These are phyloP conservation scores for Sipunculus nudus DNA, from an alignment of 2,888 invertebrate species.

Conservation along the genomic window DNA sequence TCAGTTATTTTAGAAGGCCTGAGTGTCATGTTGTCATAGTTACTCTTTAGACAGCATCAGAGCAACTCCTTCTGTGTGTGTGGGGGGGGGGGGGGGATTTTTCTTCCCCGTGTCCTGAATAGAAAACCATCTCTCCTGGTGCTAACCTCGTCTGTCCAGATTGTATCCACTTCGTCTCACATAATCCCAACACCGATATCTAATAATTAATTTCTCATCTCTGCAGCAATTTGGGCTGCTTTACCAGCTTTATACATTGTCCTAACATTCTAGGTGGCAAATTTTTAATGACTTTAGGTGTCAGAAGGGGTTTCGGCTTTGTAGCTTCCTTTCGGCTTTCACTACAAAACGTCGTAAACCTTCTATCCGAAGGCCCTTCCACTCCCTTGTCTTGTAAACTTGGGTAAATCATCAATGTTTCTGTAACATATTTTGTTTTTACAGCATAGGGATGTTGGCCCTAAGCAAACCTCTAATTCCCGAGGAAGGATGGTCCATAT, in stretches of 20 bases:
- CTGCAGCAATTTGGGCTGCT: conserved; percentile 12
- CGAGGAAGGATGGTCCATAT: not conserved
- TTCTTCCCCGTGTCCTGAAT: conserved; percentile 18
- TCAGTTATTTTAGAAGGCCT: no score
- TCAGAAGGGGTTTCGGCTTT: conserved; percentile 3
- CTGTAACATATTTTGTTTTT: not conserved
- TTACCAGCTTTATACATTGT: conserved; percentile 23
- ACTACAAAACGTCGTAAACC: conserved; percentile 1
- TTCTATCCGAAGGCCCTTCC: not conserved
- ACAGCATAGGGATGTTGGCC: conserved; percentile 3
- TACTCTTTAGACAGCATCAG: not conserved
- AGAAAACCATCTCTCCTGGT: conserved; percentile 22
- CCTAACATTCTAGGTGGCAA: conserved; percentile 22
- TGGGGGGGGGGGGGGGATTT: not conserved
- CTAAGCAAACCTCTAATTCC: not conserved
- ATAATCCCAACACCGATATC: conserved; percentile 13
- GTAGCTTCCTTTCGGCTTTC: conserved; percentile 9
- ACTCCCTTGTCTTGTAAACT: not conserved
- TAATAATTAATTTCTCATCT: conserved; percentile 23
- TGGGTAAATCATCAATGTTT: not conserved
- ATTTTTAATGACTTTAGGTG: not conserved
- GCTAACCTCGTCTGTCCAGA: conserved; percentile 18
- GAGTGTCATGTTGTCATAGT: no score
- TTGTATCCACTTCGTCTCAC: conserved; percentile 26
- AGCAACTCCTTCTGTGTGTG: not conserved